Evolutionary conservation across 2,888 invertebrate species (phyloP).

Genomic region (Sturmia bella): DNA sequence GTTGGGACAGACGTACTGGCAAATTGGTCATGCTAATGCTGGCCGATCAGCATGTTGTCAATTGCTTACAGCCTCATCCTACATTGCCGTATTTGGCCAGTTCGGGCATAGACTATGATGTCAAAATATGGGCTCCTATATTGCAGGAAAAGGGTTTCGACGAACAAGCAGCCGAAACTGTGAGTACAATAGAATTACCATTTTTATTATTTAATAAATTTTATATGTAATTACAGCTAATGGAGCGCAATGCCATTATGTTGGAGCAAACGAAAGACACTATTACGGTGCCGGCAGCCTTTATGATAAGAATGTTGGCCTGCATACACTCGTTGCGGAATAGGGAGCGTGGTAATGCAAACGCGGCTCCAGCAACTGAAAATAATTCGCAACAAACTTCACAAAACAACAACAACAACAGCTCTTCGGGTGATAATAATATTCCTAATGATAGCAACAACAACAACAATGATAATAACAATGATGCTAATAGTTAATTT

Average conservation of each 20-base stretch:
- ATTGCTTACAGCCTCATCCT: slow-evolving; percentile 93
- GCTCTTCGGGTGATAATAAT: slow-evolving; percentile 58
- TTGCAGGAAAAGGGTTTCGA: slow-evolving; percentile 85
- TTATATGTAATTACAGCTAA: slow-evolving; percentile 83
- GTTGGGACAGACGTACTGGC: slow-evolving; percentile 89
- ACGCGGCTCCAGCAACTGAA: slow-evolving; percentile 36
- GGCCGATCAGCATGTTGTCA: slow-evolving; percentile 92
- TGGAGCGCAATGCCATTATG: slow-evolving; percentile 90
- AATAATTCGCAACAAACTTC: slow-evolving; percentile 50
- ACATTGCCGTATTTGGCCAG: slow-evolving; percentile 88
- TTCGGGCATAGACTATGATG: slow-evolving; percentile 94
- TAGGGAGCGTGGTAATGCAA: slow-evolving; percentile 77
- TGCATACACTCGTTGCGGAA: slow-evolving; percentile 85
- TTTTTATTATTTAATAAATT: not conserved
- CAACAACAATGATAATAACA: slow-evolving; percentile 43
- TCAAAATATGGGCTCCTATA: slow-evolving; percentile 92
- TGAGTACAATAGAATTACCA: slow-evolving; percentile 61
- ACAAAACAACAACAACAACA: slow-evolving; percentile 41
- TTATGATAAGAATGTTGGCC: slow-evolving; percentile 90
- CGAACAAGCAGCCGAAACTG: slow-evolving; percentile 84
- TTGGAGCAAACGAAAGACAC: slow-evolving; percentile 93
- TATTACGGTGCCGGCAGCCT: slow-evolving; percentile 92
- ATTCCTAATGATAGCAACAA: slow-evolving; percentile 32
- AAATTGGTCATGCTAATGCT: slow-evolving; percentile 88
- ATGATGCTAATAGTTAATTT: slow-evolving; percentile 56